A percentile compares a stretch with the other conserved stretches of the same genome.
Evolutionary conservation across 1,140 invertebrate genomes (phyloP).

Genomic region (Littorina saxatilis): DNA sequence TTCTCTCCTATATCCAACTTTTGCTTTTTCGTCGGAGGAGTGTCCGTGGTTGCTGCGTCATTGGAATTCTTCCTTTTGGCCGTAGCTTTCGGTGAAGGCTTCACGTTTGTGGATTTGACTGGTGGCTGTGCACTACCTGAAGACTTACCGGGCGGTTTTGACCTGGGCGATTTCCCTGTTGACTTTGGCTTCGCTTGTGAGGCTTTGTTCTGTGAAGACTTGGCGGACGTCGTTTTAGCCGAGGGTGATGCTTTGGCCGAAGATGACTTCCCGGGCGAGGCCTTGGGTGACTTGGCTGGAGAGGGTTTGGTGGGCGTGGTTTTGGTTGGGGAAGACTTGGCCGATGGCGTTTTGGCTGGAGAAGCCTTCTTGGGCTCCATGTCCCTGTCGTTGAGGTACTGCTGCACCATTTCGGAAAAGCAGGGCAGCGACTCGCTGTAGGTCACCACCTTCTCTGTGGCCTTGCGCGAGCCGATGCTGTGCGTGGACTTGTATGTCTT

Average conservation of each 20-base stretch:
- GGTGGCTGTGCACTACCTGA: not conserved
- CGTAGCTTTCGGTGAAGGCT: not conserved
- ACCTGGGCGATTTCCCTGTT: not conserved
- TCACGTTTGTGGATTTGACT: not conserved
- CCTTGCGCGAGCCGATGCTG: slow-evolving; percentile 52
- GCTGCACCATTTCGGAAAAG: slow-evolving; percentile 37
- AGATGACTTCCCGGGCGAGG: not conserved
- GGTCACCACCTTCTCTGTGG: slow-evolving; percentile 51
- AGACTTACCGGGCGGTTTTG: not conserved
- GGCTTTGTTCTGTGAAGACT: not conserved
- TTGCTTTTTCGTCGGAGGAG: not conserved
- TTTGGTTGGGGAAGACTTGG: not conserved
- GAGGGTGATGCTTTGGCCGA: not conserved
- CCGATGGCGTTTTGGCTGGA: not conserved
- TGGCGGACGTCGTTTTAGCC: not conserved
- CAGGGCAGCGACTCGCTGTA: slow-evolving; percentile 47
- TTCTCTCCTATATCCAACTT: not conserved
- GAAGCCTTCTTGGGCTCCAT: slow-evolving; percentile 22
- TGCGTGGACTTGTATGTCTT: slow-evolving; percentile 48
- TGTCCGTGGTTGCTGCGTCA: not conserved
- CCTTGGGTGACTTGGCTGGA: not conserved
- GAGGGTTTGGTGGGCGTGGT: slow-evolving; percentile 7
- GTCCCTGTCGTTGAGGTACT: slow-evolving; percentile 15
- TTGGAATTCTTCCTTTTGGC: not conserved
- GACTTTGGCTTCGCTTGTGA: not conserved